These are phyloP conservation scores for Bombus pyrosoma DNA, from an alignment of 1,140 invertebrate genomes.

Conservation along the genomic window DNA sequence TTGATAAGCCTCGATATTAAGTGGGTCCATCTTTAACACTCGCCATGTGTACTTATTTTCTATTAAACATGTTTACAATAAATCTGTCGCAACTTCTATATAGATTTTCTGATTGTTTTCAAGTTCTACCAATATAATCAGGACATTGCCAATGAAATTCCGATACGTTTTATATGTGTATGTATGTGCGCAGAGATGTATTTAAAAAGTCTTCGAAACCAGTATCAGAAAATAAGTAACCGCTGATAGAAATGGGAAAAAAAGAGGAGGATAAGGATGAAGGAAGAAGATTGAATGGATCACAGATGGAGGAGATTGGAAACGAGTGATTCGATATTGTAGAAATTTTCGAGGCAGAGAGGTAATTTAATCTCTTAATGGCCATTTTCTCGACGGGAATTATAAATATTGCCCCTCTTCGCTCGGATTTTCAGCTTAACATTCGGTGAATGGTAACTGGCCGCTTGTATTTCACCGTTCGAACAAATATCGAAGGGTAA, in stretches of 20 bases:
- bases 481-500: background rate
- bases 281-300: background rate
- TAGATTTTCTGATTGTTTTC: too few species aligned
- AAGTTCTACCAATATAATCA: too few species aligned
- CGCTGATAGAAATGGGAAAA: background rate
- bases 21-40: too few species aligned
- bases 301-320: background rate
- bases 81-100: too few species aligned
- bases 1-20: too few species aligned
- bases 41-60: too few species aligned
- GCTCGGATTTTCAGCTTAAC: background rate
- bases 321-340: background rate
- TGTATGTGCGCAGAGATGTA: too few species aligned
- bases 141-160: too few species aligned
- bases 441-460: background rate
- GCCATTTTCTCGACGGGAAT: background rate
- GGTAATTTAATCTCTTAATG: constrained; percentile 15
- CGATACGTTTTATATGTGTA: too few species aligned
- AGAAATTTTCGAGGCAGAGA: background rate
- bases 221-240: background rate
- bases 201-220: background rate
- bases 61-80: too few species aligned
- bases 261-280: background rate
- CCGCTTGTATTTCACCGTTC: background rate
- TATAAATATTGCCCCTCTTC: background rate